These are phyloP conservation scores for Pseudochirops corinnae DNA, from an alignment of 2,797 vertebrate genomes.

Conservation along the genomic window DNA sequence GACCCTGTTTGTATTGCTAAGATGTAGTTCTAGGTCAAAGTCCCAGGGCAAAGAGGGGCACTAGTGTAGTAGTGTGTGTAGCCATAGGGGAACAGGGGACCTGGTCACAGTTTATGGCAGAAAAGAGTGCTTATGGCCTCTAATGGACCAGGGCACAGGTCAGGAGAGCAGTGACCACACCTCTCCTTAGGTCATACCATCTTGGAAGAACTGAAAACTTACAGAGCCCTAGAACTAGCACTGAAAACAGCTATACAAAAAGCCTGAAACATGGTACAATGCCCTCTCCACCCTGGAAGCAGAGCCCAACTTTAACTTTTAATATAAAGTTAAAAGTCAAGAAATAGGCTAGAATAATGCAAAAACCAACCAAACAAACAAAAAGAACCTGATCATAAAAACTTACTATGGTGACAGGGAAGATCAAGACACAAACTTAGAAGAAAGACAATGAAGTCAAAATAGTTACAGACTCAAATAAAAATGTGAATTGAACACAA, in stretches of 20 bases:
- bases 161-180: neutral
- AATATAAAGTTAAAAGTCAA: neutral
- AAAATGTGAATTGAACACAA: neutral
- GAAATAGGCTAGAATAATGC: neutral
- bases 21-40: neutral
- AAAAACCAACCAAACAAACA: neutral
- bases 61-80: neutral
- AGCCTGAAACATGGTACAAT: neutral
- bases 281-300: neutral
- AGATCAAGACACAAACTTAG: neutral
- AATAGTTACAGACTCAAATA: neutral
- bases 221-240: neutral
- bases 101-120: neutral
- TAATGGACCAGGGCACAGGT: neutral
- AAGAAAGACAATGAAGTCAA: neutral
- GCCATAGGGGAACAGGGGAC: neutral
- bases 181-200: neutral
- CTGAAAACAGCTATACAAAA: neutral
- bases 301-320: neutral
- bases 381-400: neutral
- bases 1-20: neutral
- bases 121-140: neutral
- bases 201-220: neutral
- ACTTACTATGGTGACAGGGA: neutral
- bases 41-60: neutral